Evolutionary conservation across 2,888 invertebrate genomes (phyloP), one percentile per base, ranked within the genome.

Genomic region (Nomada goodeniana): DNA sequence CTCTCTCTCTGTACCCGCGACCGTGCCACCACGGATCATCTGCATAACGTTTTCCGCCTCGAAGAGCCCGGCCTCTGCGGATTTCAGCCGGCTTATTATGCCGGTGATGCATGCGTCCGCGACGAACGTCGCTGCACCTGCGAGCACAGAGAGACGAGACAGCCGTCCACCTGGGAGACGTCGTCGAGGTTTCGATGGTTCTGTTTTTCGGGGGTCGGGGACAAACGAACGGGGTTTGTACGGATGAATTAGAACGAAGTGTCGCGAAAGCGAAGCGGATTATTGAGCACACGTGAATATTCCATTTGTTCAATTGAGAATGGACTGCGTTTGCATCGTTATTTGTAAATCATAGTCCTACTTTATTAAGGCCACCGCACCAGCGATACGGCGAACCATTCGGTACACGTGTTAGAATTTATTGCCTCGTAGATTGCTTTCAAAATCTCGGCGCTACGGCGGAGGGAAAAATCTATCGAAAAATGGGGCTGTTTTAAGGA

Each of bases 11-110:
- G 53, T 23, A 15, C 13, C 47, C 13, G 44, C 75, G 60, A 26
- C 26, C 44, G n/a, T 55, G 63, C 44, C 64, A 53, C 52, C 29
- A 15, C 36, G 79, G 63, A 78, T 80, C 78, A 80, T 80, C 80
- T 80, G 80, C 80, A 78, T 80, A 80, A 78, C 80, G 78, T 80
- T 80, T 72, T 78, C 79, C 68, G 72, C 63, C 68, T 69, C 63
- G 59, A 20, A 60, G 64, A 23, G 36, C 61, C 57, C 2, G 57
- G 26, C 11, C 47, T 10, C 9, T 18, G 23, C 20, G 68, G 67
- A 80, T 77, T 67, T 67, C 36, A 77, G 50, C 72, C 61, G 68
- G 80, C 80, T 80, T 77, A 72, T 80, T 80, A 80, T 44, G 53
- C 13, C 29, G 7, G 26, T 55, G 69, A 76, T 70, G 15, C 57